phyloP scores from a whole-genome alignment of 2,113 vertebrate species.

The Embiotoca jacksoni region DNA sequence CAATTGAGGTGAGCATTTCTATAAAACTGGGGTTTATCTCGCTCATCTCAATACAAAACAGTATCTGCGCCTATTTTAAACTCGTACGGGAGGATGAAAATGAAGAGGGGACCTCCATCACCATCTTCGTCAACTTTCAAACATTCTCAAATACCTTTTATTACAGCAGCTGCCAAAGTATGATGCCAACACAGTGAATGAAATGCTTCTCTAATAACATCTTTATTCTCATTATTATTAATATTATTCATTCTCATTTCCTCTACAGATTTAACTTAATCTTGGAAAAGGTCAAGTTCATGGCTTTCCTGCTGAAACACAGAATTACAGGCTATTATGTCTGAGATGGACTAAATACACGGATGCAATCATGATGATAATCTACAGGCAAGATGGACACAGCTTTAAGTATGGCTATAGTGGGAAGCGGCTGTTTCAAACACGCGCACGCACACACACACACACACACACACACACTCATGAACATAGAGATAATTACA shows the following conservation, averaged over 20 bases:
- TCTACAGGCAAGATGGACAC: neutral
- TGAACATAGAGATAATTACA: too few species aligned
- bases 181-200: neutral
- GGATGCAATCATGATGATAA: neutral
- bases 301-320: constrained; percentile 10
- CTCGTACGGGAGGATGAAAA: neutral
- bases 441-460: neutral
- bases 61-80: neutral
- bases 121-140: neutral
- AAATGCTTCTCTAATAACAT: neutral
- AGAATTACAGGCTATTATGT: constrained; percentile 26
- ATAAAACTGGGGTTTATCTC: neutral
- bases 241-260: neutral
- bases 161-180: neutral
- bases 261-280: constrained; percentile 38
- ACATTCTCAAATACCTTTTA: neutral
- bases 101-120: neutral
- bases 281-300: constrained; percentile 46
- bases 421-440: neutral
- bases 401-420: neutral
- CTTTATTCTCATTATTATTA: neutral
- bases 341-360: neutral
- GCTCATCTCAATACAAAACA: constrained; percentile 9
- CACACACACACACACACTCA: too few species aligned
- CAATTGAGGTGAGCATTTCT: neutral